These are phyloP conservation scores for Euzetes globulus DNA, from an alignment of 2,888 invertebrate genomes.

Conservation along the genomic window DNA sequence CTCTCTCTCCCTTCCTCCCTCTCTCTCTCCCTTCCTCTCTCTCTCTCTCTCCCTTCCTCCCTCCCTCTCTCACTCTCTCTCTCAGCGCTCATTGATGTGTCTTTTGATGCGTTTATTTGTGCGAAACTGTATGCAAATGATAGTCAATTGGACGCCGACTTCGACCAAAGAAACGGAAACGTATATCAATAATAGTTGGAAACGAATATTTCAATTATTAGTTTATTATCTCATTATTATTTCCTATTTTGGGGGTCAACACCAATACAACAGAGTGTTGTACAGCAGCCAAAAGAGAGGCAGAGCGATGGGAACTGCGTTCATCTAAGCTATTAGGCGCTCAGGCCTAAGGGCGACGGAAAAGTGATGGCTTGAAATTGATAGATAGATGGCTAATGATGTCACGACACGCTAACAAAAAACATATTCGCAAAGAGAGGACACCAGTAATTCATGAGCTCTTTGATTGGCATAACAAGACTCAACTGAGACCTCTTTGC, in stretches of 20 bases:
- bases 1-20: too few relatives aligned
- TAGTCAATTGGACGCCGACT: conserved; percentile 22
- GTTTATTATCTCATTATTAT: conserved; percentile 24
- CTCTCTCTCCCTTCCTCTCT: too few relatives aligned
- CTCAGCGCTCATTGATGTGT: neutral
- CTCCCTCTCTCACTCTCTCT: neutral
- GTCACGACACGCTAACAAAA: conserved; percentile 27
- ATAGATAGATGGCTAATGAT: conserved; percentile 23
- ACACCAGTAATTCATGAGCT: conserved; percentile 11
- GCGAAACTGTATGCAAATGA: conserved; percentile 22
- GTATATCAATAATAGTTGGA: conserved; percentile 26
- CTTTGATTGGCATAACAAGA: conserved; percentile 25
- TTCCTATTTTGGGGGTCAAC: conserved; percentile 19
- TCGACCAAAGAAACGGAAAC: conserved; percentile 12
- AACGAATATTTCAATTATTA: conserved; percentile 23
- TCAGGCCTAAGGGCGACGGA: conserved; percentile 25
- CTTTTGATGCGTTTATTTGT: too few relatives aligned
- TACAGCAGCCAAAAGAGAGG: too few relatives aligned
- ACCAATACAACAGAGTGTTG: neutral
- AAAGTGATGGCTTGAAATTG: conserved; percentile 26
- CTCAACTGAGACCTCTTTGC: neutral
- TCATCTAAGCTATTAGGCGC: too few relatives aligned
- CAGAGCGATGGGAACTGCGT: neutral
- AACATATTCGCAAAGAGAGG: neutral
- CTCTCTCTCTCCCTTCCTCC: too few relatives aligned